Conservation (phyloP, 2,888 invertebrate species). For the Volucella bombylans region DNA sequence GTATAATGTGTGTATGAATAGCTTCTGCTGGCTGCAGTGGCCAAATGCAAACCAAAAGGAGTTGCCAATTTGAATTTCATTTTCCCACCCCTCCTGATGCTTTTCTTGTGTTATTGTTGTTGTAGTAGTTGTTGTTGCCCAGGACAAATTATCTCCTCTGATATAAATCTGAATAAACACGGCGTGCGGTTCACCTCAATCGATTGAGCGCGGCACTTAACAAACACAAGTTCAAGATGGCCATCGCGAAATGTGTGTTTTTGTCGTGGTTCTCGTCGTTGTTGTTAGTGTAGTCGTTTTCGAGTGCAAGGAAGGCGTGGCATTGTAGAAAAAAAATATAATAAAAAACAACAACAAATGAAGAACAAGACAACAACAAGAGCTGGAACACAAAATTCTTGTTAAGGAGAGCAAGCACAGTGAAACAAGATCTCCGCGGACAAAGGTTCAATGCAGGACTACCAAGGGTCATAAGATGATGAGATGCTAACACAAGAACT, state of each 20-base stretch:
- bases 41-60: slow-evolving; percentile 52
- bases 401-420: slow-evolving; percentile 68
- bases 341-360: slow-evolving; percentile 15
- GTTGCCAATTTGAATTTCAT: slow-evolving; percentile 69
- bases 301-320: slow-evolving; percentile 57
- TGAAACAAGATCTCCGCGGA: slow-evolving; percentile 59
- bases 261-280: slow-evolving; percentile 13
- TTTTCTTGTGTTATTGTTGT: slow-evolving; percentile 10
- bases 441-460: slow-evolving; percentile 63
- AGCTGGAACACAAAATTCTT: slow-evolving; percentile 68
- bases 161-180: slow-evolving; percentile 74
- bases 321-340: slow-evolving; percentile 14
- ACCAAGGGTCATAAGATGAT: slow-evolving; percentile 70
- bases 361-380: slow-evolving; percentile 68
- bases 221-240: slow-evolving; percentile 62
- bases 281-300: too few species aligned
- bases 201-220: slow-evolving; percentile 30
- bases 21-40: slow-evolving; percentile 19
- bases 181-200: slow-evolving; percentile 57
- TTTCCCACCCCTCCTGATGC: slow-evolving; percentile 2
- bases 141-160: slow-evolving; percentile 74
- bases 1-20: too few species aligned
- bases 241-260: slow-evolving; percentile 59
- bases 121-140: slow-evolving; percentile 43
- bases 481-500: slow-evolving; percentile 71